Percentiles rank a stretch among this genome's conserved stretches.
These are phyloP conservation scores for Pangasianodon hypophthalmus DNA, from an alignment of 2,113 vertebrate species.

Conservation along the genomic window DNA sequence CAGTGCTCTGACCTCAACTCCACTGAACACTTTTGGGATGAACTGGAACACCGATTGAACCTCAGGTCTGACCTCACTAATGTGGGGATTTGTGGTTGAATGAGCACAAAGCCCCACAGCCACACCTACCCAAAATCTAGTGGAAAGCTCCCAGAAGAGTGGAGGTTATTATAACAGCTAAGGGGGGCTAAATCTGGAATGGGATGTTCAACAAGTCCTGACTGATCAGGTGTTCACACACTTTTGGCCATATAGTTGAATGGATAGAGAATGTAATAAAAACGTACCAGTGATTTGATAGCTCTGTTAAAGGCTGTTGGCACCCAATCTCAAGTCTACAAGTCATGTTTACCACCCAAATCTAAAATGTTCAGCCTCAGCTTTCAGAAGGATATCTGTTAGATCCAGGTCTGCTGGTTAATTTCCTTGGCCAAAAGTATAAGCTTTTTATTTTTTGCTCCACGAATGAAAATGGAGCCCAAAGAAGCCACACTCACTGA, in stretches of 20 bases:
- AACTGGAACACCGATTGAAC: background rate
- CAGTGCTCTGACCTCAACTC: background rate
- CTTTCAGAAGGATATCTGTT: background rate
- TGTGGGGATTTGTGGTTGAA: background rate
- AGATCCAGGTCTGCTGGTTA: background rate
- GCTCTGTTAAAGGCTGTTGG: background rate
- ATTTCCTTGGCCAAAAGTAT: background rate
- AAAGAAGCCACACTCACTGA: background rate
- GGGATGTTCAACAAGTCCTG: background rate
- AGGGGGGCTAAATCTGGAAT: background rate
- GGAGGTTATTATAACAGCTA: background rate
- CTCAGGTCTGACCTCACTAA: background rate
- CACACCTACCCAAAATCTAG: background rate
- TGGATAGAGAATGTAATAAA: background rate
- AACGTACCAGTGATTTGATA: background rate
- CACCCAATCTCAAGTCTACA: background rate
- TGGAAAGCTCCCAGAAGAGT: background rate
- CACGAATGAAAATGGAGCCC: background rate
- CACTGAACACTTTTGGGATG: background rate
- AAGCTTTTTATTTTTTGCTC: background rate
- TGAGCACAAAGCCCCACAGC: background rate
- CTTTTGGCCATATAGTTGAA: background rate
- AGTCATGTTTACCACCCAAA: background rate
- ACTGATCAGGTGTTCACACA: background rate
- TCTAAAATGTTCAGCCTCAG: background rate